Conservation (phyloP, 2,113 vertebrate species). For the Tichodroma muraria region DNA sequence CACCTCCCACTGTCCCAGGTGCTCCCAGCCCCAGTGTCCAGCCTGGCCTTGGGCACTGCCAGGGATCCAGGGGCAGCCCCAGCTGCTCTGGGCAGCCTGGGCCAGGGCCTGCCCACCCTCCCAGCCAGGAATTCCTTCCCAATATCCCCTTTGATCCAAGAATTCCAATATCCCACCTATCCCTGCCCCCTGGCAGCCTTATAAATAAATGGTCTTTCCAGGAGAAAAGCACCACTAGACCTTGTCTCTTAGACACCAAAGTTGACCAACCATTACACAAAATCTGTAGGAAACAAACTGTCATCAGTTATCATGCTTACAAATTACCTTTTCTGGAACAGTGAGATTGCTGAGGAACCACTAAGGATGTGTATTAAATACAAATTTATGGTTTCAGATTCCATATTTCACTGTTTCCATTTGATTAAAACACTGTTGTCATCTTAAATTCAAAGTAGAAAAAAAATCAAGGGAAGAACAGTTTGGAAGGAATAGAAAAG, state of each 20-base stretch:
- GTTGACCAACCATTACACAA: neutral
- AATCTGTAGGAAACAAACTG: neutral
- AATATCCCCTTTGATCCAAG: neutral
- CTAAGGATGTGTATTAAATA: neutral
- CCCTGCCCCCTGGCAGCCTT: neutral
- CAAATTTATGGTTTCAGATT: neutral
- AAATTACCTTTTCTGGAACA: neutral
- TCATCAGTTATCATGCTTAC: neutral
- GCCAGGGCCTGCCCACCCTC: neutral
- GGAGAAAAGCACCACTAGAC: neutral
- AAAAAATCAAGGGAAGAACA: neutral
- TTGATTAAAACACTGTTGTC: neutral
- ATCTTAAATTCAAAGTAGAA: neutral
- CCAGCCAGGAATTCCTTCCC: neutral
- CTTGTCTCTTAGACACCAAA: neutral
- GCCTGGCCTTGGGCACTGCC: neutral
- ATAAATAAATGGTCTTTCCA: neutral
- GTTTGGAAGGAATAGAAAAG: neutral
- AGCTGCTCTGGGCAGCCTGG: neutral
- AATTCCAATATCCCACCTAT: neutral
- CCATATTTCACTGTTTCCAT: neutral
- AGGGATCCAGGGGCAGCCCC: neutral
- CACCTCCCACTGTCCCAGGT: neutral
- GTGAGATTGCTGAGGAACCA: neutral
- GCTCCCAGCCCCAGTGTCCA: neutral